phyloP scores from a whole-genome alignment of 2,113 vertebrate genomes.

The Andinoacara biseriatus region DNA sequence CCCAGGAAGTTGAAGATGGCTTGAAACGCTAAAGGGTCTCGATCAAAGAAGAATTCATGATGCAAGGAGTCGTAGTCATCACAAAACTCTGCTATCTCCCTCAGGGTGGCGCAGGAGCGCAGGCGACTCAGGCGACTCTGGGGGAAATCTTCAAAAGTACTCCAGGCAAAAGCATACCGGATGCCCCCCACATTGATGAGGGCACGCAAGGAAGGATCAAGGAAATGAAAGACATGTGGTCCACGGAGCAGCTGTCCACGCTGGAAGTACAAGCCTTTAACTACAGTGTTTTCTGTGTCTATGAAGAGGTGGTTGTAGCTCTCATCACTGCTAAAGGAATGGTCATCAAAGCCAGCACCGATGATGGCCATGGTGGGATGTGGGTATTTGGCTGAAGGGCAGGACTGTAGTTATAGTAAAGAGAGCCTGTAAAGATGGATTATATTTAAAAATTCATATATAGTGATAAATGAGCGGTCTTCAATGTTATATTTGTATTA shows the following conservation, averaged over 20 bases:
- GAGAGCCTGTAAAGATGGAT: not conserved
- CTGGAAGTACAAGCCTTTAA: slow-evolving; percentile 85
- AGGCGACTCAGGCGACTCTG: slow-evolving; percentile 6
- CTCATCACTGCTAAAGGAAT: slow-evolving; percentile 77
- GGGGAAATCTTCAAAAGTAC: not conserved
- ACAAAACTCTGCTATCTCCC: not conserved
- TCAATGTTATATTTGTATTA: not conserved
- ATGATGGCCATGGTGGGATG: slow-evolving; percentile 54
- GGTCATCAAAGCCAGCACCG: slow-evolving; percentile 68
- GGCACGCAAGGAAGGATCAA: not conserved
- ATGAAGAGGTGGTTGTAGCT: slow-evolving; percentile 66
- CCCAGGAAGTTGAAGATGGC: not conserved
- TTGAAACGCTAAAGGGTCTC: not conserved
- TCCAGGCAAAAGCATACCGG: not conserved
- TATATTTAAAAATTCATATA: not conserved
- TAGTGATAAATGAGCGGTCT: not conserved
- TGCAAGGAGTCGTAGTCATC: not conserved
- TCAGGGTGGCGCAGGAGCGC: not conserved
- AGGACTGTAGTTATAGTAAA: not conserved
- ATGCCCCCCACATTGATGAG: not conserved
- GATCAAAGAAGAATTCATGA: not conserved
- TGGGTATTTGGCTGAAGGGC: not conserved
- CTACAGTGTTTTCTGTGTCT: slow-evolving; percentile 33
- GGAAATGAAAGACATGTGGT: not conserved
- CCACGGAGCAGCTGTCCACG: not conserved